phyloP scores from a whole-genome alignment of 92 coral and sea anemone species.

The Zoanthus sociatus region DNA sequence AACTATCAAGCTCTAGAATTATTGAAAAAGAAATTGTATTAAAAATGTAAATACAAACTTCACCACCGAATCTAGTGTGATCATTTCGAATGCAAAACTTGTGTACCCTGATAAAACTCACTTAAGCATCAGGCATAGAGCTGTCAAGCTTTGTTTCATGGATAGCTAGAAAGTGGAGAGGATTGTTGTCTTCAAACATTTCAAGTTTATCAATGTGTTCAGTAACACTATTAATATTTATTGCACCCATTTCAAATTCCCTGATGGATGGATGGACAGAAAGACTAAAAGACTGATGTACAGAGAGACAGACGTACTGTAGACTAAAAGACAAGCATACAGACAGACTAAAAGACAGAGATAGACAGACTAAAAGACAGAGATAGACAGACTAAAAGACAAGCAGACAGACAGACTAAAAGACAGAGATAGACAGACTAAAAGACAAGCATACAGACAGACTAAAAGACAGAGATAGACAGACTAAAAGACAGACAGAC shows the following conservation, averaged over 20 bases:
- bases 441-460: too few relatives aligned
- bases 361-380: too few relatives aligned
- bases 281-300: too few relatives aligned
- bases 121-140: conserved; percentile 4
- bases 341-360: too few relatives aligned
- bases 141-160: conserved; percentile 54
- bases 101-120: conserved; percentile 43
- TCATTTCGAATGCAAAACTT: conserved; percentile 8
- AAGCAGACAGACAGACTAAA: too few relatives aligned
- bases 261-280: not conserved
- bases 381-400: too few relatives aligned
- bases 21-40: conserved; percentile 37
- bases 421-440: too few relatives aligned
- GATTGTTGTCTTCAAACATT: conserved; percentile 33
- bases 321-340: too few relatives aligned
- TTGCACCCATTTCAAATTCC: conserved; percentile 43
- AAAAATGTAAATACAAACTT: conserved; percentile 52
- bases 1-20: conserved; percentile 18
- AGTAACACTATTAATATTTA: conserved; percentile 49
- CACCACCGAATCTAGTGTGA: conserved; percentile 46
- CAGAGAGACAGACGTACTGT: too few relatives aligned
- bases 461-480: too few relatives aligned
- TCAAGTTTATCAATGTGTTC: conserved; percentile 51
- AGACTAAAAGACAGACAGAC: too few relatives aligned
- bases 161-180: conserved; percentile 43